phyloP scores from a whole-genome alignment of 2,113 vertebrate genomes.

The Entelurus aequoreus region DNA sequence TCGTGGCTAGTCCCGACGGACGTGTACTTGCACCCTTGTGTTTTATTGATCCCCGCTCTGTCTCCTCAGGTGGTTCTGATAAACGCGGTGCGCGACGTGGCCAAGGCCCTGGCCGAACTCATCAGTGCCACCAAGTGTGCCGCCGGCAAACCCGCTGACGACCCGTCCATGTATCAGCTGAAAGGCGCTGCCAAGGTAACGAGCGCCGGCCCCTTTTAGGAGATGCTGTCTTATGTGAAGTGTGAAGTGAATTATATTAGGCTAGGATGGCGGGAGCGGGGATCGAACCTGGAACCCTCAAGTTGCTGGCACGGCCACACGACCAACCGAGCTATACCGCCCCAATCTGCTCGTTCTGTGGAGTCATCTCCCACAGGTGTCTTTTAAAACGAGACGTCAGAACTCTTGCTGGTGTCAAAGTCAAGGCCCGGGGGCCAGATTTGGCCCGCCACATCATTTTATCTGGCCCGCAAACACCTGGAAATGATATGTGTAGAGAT shows the following conservation, averaged over 20 bases:
- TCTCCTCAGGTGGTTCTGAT: conserved; percentile 89
- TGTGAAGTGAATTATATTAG: no score
- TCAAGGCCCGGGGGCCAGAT: no score
- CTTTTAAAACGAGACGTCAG: conserved; percentile 2
- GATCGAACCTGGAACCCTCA: no score
- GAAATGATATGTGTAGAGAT: no score
- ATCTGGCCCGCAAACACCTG: no score
- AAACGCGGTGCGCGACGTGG: conserved; percentile 96
- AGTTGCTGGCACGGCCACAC: no score
- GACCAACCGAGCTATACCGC: no score
- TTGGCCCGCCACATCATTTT: no score
- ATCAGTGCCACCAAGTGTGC: conserved; percentile 97
- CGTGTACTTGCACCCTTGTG: conserved; percentile 38
- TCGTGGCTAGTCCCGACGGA: conserved; percentile 42
- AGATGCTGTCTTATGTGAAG: conserved; percentile 5
- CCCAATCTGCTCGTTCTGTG: conserved; percentile 12
- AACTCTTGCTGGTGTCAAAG: not conserved
- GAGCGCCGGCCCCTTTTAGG: not conserved
- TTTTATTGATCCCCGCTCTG: conserved; percentile 42
- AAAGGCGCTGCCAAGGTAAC: conserved; percentile 96
- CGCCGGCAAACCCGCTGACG: conserved; percentile 90
- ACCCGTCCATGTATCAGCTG: conserved; percentile 98
- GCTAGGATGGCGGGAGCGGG: no score
- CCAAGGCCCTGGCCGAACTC: conserved; percentile 95
- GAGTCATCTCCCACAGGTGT: conserved; percentile 11